Conservation (phyloP, 2,113 vertebrate genomes). For the Etheostoma cragini region DNA sequence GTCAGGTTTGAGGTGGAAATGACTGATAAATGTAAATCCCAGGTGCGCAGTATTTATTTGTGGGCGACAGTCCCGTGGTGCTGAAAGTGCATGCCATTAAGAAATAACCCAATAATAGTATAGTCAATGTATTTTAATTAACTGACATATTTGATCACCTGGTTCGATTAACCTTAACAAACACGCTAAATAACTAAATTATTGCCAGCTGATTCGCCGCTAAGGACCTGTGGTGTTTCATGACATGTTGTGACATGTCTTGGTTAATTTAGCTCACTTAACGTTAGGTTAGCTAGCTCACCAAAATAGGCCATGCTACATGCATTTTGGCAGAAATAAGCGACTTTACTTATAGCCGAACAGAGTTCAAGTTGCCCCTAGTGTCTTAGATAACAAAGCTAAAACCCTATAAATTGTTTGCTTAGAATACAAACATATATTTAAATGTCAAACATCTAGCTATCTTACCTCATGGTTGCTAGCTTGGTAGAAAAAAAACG, state of each 20-base stretch:
- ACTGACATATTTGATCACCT: background rate
- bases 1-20: background rate
- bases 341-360: background rate
- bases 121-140: accelerated
- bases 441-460: background rate
- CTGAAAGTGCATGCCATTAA: background rate
- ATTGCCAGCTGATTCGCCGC: too few species aligned
- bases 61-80: background rate
- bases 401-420: too few species aligned
- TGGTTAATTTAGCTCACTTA: slow-evolving; percentile 4
- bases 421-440: background rate
- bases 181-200: accelerated
- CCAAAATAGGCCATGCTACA: slow-evolving; percentile 12
- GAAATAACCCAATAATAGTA: background rate
- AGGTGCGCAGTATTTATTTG: background rate
- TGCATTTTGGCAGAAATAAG: background rate
- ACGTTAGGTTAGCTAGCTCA: slow-evolving; percentile 41
- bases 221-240: background rate
- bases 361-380: accelerated
- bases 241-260: slow-evolving; percentile 57
- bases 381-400: background rate
- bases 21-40: background rate
- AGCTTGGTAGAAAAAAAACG: slow-evolving; percentile 41
- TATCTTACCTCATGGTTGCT: slow-evolving; percentile 75
- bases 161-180: background rate